These are phyloP conservation scores for Trematocara nigrifrons DNA, from an alignment of 2,113 vertebrate genomes.

Conservation along the genomic window DNA sequence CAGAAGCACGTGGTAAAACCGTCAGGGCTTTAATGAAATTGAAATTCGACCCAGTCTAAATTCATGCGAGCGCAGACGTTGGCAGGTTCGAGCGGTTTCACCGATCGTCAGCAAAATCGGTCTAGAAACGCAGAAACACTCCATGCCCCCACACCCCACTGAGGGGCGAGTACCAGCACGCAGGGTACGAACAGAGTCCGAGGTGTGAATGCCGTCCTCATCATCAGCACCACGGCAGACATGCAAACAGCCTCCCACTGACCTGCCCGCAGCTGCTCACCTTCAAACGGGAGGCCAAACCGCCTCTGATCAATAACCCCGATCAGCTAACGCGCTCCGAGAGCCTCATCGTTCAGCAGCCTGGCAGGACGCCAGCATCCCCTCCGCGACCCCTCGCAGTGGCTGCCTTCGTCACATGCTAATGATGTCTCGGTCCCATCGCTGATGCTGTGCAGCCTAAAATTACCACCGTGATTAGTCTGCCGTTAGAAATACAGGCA, in stretches of 20 bases:
- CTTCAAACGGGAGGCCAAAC: background rate
- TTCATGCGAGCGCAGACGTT: background rate
- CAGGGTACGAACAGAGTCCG: background rate
- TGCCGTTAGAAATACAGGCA: background rate
- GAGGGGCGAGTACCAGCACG: conserved; percentile 39
- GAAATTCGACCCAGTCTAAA: background rate
- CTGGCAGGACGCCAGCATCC: background rate
- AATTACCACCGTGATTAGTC: conserved; percentile 23
- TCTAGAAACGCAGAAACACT: background rate
- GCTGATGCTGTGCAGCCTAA: conserved; percentile 7
- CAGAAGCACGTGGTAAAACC: background rate
- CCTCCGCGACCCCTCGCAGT: background rate
- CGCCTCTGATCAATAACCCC: background rate
- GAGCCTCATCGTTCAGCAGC: background rate
- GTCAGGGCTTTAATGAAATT: background rate
- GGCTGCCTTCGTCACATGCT: conserved; percentile 6
- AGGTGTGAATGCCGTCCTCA: background rate
- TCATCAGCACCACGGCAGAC: background rate
- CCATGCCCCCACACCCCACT: background rate
- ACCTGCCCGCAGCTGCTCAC: background rate
- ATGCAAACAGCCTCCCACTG: background rate
- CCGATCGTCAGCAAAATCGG: background rate
- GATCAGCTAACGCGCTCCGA: background rate
- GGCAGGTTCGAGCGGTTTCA: background rate
- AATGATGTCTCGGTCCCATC: conserved; percentile 28